A percentile compares a stretch with the other conserved stretches of the same genome.
These are phyloP conservation scores for Luscinia megarhynchos DNA, from an alignment of 2,797 vertebrate species.

Conservation along the genomic window DNA sequence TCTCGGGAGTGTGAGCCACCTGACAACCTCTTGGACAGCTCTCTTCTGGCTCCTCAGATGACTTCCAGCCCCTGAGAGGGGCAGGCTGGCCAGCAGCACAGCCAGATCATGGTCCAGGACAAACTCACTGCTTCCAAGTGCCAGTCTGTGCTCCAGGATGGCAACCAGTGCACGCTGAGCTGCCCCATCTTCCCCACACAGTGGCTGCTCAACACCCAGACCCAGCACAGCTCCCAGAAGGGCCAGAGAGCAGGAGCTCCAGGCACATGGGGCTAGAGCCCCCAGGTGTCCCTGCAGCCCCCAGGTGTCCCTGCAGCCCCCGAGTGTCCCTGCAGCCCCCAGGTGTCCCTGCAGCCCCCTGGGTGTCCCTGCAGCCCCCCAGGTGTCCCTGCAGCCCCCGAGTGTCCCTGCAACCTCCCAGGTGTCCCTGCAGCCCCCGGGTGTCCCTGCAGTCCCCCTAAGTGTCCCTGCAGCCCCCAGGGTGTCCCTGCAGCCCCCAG, in stretches of 20 bases:
- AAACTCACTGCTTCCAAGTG: conserved; percentile 18
- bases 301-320: neutral
- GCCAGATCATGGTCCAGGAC: conserved; percentile 34
- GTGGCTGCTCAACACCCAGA: conserved; percentile 40
- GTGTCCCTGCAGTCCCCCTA: neutral
- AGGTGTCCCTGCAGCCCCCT: neutral
- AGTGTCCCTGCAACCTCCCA: neutral
- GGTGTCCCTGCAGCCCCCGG: neutral
- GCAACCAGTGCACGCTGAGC: conserved; percentile 46
- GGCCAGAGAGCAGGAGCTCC: conserved; percentile 59
- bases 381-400: neutral
- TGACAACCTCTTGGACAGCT: neutral
- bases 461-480: neutral
- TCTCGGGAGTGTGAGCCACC: neutral
- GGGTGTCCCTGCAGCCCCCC: too few species aligned
- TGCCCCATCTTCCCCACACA: conserved; percentile 62
- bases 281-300: neutral
- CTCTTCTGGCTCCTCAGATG: conserved; percentile 45
- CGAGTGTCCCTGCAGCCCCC: neutral
- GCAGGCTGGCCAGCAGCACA: neutral
- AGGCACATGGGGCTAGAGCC: neutral
- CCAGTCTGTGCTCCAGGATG: neutral
- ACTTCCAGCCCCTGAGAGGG: neutral
- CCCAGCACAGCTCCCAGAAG: conserved; percentile 52
- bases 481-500: neutral